Evolutionary conservation across 2,888 invertebrate species (phyloP), one percentile per base, ranked within the genome.

Genomic region (Blera fallax): DNA sequence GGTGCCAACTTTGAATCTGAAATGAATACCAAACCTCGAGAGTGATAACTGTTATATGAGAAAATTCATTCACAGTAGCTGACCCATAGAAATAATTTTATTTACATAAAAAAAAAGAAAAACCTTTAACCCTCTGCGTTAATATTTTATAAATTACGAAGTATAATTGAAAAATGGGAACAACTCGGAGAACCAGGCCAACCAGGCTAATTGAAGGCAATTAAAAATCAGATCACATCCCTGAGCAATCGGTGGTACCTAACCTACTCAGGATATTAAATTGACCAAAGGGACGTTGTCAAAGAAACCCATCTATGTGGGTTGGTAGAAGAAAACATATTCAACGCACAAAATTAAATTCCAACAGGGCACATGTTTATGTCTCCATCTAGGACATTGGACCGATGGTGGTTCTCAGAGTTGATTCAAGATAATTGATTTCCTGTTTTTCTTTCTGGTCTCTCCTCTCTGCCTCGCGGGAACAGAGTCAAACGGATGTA

Each of bases 181-280:
- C 8, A n/a, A 37, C 10, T 1, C 14, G 5, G 27, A 16, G 14
- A 34, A 50, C 18, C 32, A 18, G 24, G 24, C 32, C 18, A 58
- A 5, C 8, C n/a, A 8, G 37, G 34, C 62, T 74, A 81, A 81
- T 81, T 81, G 62, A 67, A 69, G 50, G 67, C 74, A 81, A 81
- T 81, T 81, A 78, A 69, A 81, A 81, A 67, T 62, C 73, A 45
- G 58, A 74, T 34, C 74, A 81, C 43, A 81, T 81, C 74, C 74
- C 52, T 48, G 16, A 21, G 60, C 37, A 52, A 73, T 50, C 32
- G 37, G 32, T 16, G 60, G n/a, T 54, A 10, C 7, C 32, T 10
- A 50, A 34, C 32, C 34, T 11, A 16, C 48, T n/a, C 34, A 72
- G 70, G 70, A 78, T 70, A 34, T 52, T 70, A 54, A 56, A 62